Evolutionary conservation across 2,113 vertebrate species (phyloP), one percentile per base, ranked within the genome.

Genomic region (Engystomops pustulosus): DNA sequence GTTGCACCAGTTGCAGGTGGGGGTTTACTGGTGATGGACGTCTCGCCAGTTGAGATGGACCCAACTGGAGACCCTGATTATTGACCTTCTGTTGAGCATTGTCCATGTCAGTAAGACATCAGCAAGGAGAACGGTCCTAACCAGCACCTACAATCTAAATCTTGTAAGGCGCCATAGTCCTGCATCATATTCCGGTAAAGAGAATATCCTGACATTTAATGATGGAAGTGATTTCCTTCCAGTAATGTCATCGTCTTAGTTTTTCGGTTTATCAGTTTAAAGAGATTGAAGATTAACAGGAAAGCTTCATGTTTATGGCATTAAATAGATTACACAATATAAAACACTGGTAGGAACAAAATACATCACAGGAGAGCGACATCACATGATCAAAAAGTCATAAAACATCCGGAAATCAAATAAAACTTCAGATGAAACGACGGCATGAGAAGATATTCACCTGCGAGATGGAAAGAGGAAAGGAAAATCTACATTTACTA

Each of bases 211-310:
- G 58, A 62, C 58, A 27, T 62, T 62, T 62, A 62, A 62, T 62
- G 58, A 62, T 62, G 11, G 15, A 62, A 27, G 58, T 58, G n/a
- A 27, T 62, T 62, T 62, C 58, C 30, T 62, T 27, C 58, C 25
- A 14, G 58, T 62, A 62, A 62, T 62, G 58, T 25, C 15, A 62
- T 62, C 23, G 12, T 62, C 58, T 62, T 62, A 62, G 58, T 27
- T 27, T 62, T 62, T 62, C 58, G 58, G 58, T 62, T 62, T 62
- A 62, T 62, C 58, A 62, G 25, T 62, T 62, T 27, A 62, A 30
- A 30, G 58, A 62, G 58, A 62, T 62, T 62, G 58, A 62, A 62
- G 58, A 62, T 62, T 62, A 62, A 62, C 58, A 62, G 58, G 23
- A 62, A 62, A 62, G 58, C 58, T 14, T 62, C 25, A 62, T 30